Evolutionary conservation across 2,797 vertebrate genomes (phyloP), one percentile per base, ranked within the genome.

Genomic region (Parambassis ranga): DNA sequence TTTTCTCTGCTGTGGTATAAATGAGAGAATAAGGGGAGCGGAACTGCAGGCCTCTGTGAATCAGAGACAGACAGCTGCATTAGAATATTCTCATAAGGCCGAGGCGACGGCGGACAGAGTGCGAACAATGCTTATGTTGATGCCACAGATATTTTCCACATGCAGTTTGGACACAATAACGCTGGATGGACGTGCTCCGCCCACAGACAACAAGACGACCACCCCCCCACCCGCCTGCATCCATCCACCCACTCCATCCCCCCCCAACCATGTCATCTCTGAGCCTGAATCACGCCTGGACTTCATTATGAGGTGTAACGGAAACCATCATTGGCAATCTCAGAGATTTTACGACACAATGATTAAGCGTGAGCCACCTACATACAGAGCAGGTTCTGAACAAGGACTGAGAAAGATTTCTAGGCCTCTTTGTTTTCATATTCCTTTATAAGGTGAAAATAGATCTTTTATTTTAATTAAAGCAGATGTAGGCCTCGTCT

Each of bases 231-330:
- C 24, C n/a, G n/a, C n/a, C n/a, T n/a, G n/a, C n/a, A n/a, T n/a
- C n/a, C n/a, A n/a, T n/a, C n/a, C n/a, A n/a, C n/a, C n/a, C n/a
- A n/a, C n/a, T n/a, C n/a, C n/a, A n/a, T n/a, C n/a, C n/a, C n/a
- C n/a, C n/a, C n/a, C n/a, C n/a, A n/a, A n/a, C n/a, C n/a, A n/a
- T n/a, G 13, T 62, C 50, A 64, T 36, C 57, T 18, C 57, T 3
- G 18, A 48, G 53, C 63, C 70, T 75, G 20, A 46, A 77, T 84
- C 83, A 80, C 28, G 71, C 74, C 83, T 83, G 82, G 81, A 82
- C 80, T 74, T 77, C 71, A 86, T 90, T 85, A 88, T 75, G 63
- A 79, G 65, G 69, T 64, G 46, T 20, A 81, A 74, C 61, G 44
- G 63, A 73, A 87, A 85, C 74, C 65, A 85, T 84, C 70, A 65